phyloP scores from a whole-genome alignment of 2,797 vertebrate genomes.

The Nasua narica region DNA sequence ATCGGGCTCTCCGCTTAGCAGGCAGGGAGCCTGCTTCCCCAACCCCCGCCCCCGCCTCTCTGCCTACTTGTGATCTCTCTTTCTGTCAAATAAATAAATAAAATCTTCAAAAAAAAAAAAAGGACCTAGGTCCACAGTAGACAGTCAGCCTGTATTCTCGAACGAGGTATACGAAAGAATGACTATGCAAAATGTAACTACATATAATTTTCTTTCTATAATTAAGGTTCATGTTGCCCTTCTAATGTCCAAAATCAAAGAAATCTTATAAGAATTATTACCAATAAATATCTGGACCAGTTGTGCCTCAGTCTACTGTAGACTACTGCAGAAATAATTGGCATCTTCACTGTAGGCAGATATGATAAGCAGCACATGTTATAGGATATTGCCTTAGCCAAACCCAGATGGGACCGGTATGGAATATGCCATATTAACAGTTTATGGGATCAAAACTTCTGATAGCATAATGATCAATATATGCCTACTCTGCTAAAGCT shows the following conservation, averaged over 20 bases:
- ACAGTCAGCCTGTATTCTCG: not conserved
- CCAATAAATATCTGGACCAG: not conserved
- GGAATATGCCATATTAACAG: not conserved
- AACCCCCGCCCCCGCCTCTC: no score
- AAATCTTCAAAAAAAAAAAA: no score
- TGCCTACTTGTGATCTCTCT: no score
- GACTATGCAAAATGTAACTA: not conserved
- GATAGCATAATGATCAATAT: not conserved
- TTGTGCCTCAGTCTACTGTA: not conserved
- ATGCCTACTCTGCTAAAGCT: not conserved
- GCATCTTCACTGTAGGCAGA: not conserved
- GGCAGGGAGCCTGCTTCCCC: no score
- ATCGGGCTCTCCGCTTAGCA: no score
- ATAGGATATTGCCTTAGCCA: not conserved
- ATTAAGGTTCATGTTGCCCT: not conserved
- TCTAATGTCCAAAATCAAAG: not conserved
- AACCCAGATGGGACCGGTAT: not conserved
- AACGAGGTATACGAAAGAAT: not conserved
- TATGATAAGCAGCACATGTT: not conserved
- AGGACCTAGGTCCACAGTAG: not conserved
- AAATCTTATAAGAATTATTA: not conserved
- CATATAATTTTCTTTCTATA: not conserved
- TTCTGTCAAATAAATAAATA: no score
- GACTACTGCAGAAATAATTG: not conserved
- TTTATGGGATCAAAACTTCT: not conserved